phyloP scores from a whole-genome alignment of 2,797 vertebrate species.

The Gorsachius magnificus region DNA sequence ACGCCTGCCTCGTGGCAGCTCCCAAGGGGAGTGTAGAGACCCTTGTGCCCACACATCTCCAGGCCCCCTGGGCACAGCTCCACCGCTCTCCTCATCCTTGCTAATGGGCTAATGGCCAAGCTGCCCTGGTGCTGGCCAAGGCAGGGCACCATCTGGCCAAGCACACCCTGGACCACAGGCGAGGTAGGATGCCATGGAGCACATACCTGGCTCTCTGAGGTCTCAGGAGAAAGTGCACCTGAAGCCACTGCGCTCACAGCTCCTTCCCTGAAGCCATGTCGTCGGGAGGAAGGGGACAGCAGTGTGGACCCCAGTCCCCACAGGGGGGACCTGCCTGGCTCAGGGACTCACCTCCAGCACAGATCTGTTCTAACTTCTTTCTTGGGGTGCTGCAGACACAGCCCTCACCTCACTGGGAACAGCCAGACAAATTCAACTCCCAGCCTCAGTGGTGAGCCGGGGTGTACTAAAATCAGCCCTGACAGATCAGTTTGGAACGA shows the following conservation, averaged over 20 bases:
- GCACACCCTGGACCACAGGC: neutral
- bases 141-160: fast-evolving
- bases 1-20: neutral
- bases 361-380: neutral
- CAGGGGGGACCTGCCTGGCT: neutral
- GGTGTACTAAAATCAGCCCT: neutral
- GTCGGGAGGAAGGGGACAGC: neutral
- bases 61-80: neutral
- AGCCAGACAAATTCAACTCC: neutral
- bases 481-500: neutral
- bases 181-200: neutral
- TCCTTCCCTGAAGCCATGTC: neutral
- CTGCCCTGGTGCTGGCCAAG: neutral
- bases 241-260: neutral
- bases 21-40: neutral
- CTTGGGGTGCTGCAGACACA: neutral
- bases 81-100: neutral
- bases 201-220: neutral
- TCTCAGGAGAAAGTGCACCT: neutral
- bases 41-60: neutral
- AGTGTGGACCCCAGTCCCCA: neutral
- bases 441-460: neutral
- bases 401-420: neutral
- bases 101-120: fast-evolving
- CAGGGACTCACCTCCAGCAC: neutral